A percentile compares a stretch with the other conserved stretches of the same genome.
Evolutionary conservation across 2,113 vertebrate species (phyloP).

Genomic region (Aegypius monachus): DNA sequence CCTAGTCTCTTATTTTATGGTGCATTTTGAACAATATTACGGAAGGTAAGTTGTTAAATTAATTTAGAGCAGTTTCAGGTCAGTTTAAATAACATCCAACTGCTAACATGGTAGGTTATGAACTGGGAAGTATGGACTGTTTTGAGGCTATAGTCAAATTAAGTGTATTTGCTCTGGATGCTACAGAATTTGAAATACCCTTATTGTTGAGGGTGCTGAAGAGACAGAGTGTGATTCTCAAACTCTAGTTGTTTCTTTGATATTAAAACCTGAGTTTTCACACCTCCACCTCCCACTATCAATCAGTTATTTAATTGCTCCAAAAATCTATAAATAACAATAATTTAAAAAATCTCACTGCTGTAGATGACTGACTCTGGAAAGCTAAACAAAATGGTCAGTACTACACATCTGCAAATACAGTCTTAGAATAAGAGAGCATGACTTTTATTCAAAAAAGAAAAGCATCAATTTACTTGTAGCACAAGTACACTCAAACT

Average conservation of each 20-base stretch:
- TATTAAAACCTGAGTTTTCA: neutral
- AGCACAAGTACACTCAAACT: neutral
- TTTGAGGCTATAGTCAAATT: neutral
- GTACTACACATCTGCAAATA: neutral
- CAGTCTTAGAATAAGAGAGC: neutral
- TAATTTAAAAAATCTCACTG: neutral
- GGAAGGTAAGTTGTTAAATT: neutral
- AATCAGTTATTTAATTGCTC: neutral
- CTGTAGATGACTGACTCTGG: neutral
- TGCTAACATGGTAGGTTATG: neutral
- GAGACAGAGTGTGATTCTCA: neutral
- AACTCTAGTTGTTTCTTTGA: neutral
- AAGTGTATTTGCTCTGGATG: neutral
- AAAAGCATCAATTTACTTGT: neutral
- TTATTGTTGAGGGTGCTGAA: neutral
- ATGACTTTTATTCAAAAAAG: neutral
- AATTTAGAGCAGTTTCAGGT: neutral
- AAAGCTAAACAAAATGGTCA: neutral
- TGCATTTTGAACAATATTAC: neutral
- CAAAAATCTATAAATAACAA: neutral
- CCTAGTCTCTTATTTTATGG: neutral
- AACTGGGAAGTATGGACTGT: neutral
- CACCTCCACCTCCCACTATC: neutral
- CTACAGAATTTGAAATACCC: neutral
- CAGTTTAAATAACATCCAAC: neutral